Evolutionary conservation across 1,140 invertebrate genomes (phyloP).

Genomic region (Drosophila pectinifera): DNA sequence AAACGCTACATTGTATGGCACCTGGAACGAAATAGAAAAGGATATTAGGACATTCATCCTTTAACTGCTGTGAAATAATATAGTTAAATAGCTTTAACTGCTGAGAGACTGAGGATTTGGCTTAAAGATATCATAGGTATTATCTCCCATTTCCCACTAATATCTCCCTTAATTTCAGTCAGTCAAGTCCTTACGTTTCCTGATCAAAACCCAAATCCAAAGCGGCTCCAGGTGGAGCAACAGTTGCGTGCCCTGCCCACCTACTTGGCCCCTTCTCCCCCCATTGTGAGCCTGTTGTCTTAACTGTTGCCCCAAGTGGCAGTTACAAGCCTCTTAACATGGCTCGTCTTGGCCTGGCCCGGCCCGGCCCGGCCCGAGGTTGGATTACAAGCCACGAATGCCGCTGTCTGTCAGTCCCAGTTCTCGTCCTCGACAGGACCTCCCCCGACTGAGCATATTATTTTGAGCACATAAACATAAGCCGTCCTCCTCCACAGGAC

Average conservation of each 20-base stretch:
- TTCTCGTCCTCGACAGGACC: slow-evolving; percentile 5
- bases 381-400: slow-evolving; percentile 50
- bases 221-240: slow-evolving; percentile 42
- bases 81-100: too few relatives aligned
- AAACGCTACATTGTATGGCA: slow-evolving; percentile 99
- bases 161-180: neutral
- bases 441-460: slow-evolving; percentile 60
- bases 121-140: neutral
- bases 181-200: too few relatives aligned
- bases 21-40: slow-evolving; percentile 38
- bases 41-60: too few relatives aligned
- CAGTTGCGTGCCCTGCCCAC: too few relatives aligned
- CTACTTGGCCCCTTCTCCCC: neutral
- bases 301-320: slow-evolving; percentile 69
- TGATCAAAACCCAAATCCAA: neutral
- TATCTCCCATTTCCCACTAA: too few relatives aligned
- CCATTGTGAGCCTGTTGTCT: slow-evolving; percentile 31
- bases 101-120: too few relatives aligned
- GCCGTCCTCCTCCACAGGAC: slow-evolving; percentile 7
- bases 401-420: slow-evolving; percentile 34
- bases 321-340: slow-evolving; percentile 67
- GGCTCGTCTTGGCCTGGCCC: slow-evolving; percentile 17
- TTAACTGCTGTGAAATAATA: too few relatives aligned
- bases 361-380: slow-evolving; percentile 9
- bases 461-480: slow-evolving; percentile 80